Evolutionary conservation across 2,797 vertebrate species (phyloP).

Genomic region (Mastacembelus armatus): DNA sequence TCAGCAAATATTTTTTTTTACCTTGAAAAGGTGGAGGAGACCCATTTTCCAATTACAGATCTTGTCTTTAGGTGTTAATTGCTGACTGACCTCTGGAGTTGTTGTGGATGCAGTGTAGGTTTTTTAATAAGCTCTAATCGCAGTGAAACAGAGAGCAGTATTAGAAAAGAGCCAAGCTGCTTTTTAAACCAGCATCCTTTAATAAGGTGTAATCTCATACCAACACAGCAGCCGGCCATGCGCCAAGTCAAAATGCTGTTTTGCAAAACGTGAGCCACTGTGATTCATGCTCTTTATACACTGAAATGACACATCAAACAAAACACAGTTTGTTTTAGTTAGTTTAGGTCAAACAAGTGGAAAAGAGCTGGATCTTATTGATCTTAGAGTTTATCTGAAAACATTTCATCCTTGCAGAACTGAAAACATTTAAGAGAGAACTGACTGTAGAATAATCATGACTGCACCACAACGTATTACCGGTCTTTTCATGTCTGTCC

Average conservation of each 20-base stretch:
- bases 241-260: conserved; percentile 46
- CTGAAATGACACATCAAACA: conserved; percentile 18
- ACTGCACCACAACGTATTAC: background rate
- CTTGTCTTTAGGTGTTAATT: conserved; percentile 78
- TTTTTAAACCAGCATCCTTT: conserved; percentile 61
- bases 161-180: conserved; percentile 52
- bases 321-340: conserved; percentile 30
- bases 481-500: conserved; percentile 22
- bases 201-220: conserved; percentile 68
- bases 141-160: conserved; percentile 59
- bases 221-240: conserved; percentile 27
- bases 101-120: conserved; percentile 45
- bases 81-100: conserved; percentile 66
- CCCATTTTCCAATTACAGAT: conserved; percentile 76
- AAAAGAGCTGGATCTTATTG: conserved; percentile 31
- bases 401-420: conserved; percentile 16
- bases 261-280: conserved; percentile 30
- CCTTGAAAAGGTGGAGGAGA: conserved; percentile 50
- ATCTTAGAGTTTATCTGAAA: background rate
- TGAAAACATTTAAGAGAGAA: conserved; percentile 15
- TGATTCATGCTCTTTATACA: conserved; percentile 57
- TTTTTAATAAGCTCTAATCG: conserved; percentile 76
- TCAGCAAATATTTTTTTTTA: conserved; percentile 41
- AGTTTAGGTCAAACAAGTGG: conserved; percentile 41
- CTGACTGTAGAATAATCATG: conserved; percentile 29